A percentile compares a stretch with the other conserved stretches of the same genome.
Evolutionary conservation across 2,113 vertebrate species (phyloP).

Genomic region (Rissa tridactyla): DNA sequence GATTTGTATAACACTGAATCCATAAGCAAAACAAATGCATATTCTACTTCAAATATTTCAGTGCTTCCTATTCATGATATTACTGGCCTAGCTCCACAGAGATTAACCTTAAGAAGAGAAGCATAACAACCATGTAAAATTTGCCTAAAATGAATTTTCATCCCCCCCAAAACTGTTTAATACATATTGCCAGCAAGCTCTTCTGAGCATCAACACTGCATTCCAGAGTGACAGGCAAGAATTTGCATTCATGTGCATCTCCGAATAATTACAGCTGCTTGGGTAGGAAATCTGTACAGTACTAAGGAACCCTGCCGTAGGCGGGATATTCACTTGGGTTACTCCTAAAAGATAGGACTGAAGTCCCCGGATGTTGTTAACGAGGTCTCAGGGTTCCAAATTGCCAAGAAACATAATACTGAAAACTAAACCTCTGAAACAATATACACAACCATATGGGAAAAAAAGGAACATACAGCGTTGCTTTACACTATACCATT

Average conservation of each 20-base stretch:
- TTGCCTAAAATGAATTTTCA: constrained; percentile 46
- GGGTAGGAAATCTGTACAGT: background rate
- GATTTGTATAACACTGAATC: constrained; percentile 20
- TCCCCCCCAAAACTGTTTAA: constrained; percentile 35
- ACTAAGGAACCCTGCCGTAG: background rate
- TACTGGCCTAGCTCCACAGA: constrained; percentile 16
- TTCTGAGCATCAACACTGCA: constrained; percentile 42
- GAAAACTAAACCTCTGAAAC: background rate
- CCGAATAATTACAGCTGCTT: constrained; percentile 65
- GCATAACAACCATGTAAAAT: constrained; percentile 28
- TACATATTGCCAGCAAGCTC: background rate
- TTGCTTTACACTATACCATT: background rate
- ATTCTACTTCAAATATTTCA: constrained; percentile 36
- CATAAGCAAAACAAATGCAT: constrained; percentile 16
- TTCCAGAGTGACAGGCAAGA: constrained; percentile 48
- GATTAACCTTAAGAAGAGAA: constrained; percentile 19
- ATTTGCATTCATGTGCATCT: constrained; percentile 53
- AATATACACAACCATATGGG: background rate
- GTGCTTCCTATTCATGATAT: constrained; percentile 10
- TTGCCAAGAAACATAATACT: background rate
- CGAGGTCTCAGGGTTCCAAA: background rate
- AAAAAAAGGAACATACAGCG: background rate
- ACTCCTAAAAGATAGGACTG: background rate
- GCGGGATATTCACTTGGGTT: background rate
- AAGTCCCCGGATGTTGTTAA: background rate